Base-by-base conservation (phyloP, 92 coral and sea anemone species). In the Zoanthus gigantus region DNA sequence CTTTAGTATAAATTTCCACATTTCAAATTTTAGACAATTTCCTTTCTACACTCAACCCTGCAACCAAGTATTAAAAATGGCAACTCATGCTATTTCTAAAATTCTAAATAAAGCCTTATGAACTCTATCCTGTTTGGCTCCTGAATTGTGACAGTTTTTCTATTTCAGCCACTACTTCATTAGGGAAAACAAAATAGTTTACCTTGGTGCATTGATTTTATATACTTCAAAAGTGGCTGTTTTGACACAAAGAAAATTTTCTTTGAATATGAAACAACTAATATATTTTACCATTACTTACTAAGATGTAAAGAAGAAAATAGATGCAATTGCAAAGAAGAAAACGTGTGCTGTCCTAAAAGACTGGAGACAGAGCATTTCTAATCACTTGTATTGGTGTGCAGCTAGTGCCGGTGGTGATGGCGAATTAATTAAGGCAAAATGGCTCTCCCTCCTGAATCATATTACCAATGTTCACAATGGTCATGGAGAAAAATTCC, bases 321-420 rank as follows among this genome's bases (percentile, higher is more conserved):
- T 90, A 42, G 92, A 90, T 63, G 86, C 89, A n/a, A 74, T 90
- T 2, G 86, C 83, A 13, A 90, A 79, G 58, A 90, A 86, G 73
- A 90, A 90, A 47, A 45, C 53, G 1, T 90, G 90, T 56, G 45
- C 90, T n/a, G 58, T 85, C 14, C 84, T 86, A 13, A 79, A 83
- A 48, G 66, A 78, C 42, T 90, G 92, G 89, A 84, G 79, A 12
- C 92, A 86, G 52, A 90, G 87, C 65, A 90, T 86, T 16, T 90
- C 87, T 18, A 90, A 86, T 17, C 90, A 90, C 42, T 10, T 86
- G 18, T 90, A 90, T 52, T 90, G 92, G 92, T 90, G 92, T 73
- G 89, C 90, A 42, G 90, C 92, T 10, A 90, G 89, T 54, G 79
- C 83, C 65, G 79, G 81, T 13, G 92, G 92, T 0, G 87, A 90